Evolutionary conservation across 2,888 invertebrate species (phyloP).

Genomic region (Lepidochitona cinerea): DNA sequence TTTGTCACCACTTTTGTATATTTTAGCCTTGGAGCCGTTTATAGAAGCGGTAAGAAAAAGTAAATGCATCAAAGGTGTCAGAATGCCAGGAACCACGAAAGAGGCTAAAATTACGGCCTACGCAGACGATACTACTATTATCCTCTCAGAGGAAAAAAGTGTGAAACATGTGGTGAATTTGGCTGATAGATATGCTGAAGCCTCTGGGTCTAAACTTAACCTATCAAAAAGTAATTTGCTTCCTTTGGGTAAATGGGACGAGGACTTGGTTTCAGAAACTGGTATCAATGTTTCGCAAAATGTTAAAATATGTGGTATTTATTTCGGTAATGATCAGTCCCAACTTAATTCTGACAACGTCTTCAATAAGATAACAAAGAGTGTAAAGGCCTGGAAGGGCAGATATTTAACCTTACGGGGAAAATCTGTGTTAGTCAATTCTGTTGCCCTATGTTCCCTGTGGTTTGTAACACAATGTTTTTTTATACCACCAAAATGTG

Average conservation of each 20-base stretch:
- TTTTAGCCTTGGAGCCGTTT: not conserved
- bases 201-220: constrained; percentile 29
- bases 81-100: constrained; percentile 14
- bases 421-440: not conserved
- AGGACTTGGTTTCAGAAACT: not conserved
- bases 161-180: not conserved
- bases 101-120: constrained; percentile 8
- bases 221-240: constrained; percentile 24
- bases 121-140: constrained; percentile 16
- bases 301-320: not conserved
- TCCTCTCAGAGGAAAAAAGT: constrained; percentile 7
- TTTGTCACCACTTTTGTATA: not conserved
- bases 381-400: not conserved
- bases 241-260: not conserved
- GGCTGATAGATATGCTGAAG: constrained; percentile 8
- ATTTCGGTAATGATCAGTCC: not conserved
- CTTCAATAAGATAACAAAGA: not conserved
- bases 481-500: not conserved
- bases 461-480: not conserved
- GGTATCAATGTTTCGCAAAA: not conserved
- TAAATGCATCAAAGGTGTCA: constrained; percentile 14
- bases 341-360: not conserved
- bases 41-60: not conserved
- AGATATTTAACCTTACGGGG: not conserved
- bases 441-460: not conserved